Evolutionary conservation across 2,888 invertebrate genomes (phyloP).

Genomic region (Amphipyra berbera): DNA sequence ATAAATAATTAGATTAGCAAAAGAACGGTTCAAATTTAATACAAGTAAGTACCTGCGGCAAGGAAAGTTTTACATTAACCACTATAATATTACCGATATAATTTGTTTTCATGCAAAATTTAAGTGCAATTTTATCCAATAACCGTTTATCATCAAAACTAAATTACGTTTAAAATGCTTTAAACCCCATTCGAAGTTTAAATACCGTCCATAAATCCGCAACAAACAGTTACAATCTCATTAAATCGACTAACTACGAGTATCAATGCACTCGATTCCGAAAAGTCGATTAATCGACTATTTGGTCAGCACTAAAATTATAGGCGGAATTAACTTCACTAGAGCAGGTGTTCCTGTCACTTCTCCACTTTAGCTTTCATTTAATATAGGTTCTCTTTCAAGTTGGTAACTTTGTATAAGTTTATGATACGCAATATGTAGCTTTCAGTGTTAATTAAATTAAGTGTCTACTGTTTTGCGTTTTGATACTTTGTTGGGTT

Average conservation of each 20-base stretch:
- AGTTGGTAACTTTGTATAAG: constrained; percentile 34
- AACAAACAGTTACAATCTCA: constrained; percentile 50
- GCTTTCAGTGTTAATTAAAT: constrained; percentile 42
- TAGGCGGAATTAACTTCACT: constrained; percentile 60
- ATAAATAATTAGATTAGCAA: no score
- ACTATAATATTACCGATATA: neutral
- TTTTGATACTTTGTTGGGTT: constrained; percentile 13
- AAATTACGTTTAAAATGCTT: constrained; percentile 46
- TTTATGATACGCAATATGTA: constrained; percentile 36
- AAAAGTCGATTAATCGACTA: constrained; percentile 48
- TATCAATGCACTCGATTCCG: constrained; percentile 41
- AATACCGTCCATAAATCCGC: constrained; percentile 45
- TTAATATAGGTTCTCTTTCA: constrained; percentile 46
- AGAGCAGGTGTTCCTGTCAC: constrained; percentile 63
- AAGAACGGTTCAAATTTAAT: no score
- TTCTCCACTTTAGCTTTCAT: constrained; percentile 42
- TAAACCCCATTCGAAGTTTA: constrained; percentile 36
- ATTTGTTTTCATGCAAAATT: constrained; percentile 9
- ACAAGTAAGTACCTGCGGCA: no score
- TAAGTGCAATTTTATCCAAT: constrained; percentile 11
- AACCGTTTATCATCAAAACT: constrained; percentile 15
- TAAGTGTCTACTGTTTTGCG: constrained; percentile 20
- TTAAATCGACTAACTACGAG: constrained; percentile 43
- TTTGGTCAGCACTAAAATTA: constrained; percentile 60
- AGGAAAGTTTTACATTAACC: no score